Base-by-base conservation (phyloP, 1,140 invertebrate species). In the Armadillidium nasatum region DNA sequence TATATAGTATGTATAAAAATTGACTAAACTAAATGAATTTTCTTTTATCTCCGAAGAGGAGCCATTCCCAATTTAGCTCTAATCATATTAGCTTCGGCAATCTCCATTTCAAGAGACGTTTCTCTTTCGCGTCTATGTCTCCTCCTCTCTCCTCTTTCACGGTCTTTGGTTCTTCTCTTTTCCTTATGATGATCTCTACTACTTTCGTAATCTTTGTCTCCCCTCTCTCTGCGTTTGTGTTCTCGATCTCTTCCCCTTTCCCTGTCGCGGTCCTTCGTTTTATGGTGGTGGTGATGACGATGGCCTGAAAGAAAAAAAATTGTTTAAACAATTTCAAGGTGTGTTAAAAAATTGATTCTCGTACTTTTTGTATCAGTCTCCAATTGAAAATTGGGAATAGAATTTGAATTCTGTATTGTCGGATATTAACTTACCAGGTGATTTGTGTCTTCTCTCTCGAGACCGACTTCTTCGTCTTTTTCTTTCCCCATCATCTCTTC, bases 101-200 rank as follows among this genome's bases (percentile, higher is more conserved):
- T 60, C 19, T 60, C 50, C 50, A 60, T 60, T 15, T 60, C 50
- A 3, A 15, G 11, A 1, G 19, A 60, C 0, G 11, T 60, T 60
- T 60, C 50, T 7, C 50, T 60, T 19, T 60, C 50, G 11, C 50
- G 11, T 60, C 19, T 60, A 60, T 60, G 50, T 50, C 46, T 50
- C 50, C 7, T 60, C 50, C 50, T 60, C 50, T 60, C 7, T 33
- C 6, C 33, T 60, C 50, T 60, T 1, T 60, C 50, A 19, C 7
- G 50, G 7, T 60, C 50, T 60, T 60, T 60, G 4, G 11, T 19
- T 60, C 50, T 60, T 19, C 50, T 60, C 50, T 19, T 60, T 19
- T 60, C 50, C 50, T 60, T 60, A 19, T 60, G 50, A 60, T 60
- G 50, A 60, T 60, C 50, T 60, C 50, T 13, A 60, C 11, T 19